These are phyloP conservation scores for Gavialis gangeticus DNA, from an alignment of 2,113 vertebrate genomes.

Conservation along the genomic window DNA sequence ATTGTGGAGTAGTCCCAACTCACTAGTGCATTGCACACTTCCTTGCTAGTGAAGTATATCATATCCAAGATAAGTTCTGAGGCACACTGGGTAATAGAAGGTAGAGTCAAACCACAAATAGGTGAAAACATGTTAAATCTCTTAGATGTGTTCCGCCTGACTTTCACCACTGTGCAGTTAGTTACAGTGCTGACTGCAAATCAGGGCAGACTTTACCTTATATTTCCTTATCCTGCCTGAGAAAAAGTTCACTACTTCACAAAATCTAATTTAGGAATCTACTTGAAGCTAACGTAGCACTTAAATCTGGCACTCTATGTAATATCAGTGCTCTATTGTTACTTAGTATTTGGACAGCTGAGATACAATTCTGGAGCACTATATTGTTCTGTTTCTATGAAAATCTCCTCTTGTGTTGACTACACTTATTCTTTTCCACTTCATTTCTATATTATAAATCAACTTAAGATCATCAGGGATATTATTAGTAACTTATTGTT, in stretches of 20 bases:
- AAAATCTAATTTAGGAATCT: neutral
- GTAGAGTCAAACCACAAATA: neutral
- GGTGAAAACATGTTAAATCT: neutral
- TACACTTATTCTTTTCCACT: conserved; percentile 73
- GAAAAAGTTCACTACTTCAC: neutral
- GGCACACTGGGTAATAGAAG: neutral
- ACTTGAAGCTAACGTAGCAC: neutral
- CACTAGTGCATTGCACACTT: neutral
- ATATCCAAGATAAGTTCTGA: neutral
- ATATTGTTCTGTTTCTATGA: conserved; percentile 80
- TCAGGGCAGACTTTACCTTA: neutral
- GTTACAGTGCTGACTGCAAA: neutral
- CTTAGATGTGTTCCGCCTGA: neutral
- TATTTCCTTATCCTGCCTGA: neutral
- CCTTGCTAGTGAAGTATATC: neutral
- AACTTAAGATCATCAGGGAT: conserved; percentile 82
- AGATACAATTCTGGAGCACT: conserved; percentile 58
- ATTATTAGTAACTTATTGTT: conserved; percentile 85
- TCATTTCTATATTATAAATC: conserved; percentile 81
- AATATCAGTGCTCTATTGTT: neutral
- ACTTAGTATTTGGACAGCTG: conserved; percentile 29
- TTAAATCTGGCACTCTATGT: neutral
- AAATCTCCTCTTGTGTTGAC: conserved; percentile 81
- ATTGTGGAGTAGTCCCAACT: neutral
- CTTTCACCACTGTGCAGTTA: neutral